Percentiles rank a stretch among this genome's conserved stretches.
These are phyloP conservation scores for Porites lobata DNA, from an alignment of 92 coral and sea anemone species.

Conservation along the genomic window DNA sequence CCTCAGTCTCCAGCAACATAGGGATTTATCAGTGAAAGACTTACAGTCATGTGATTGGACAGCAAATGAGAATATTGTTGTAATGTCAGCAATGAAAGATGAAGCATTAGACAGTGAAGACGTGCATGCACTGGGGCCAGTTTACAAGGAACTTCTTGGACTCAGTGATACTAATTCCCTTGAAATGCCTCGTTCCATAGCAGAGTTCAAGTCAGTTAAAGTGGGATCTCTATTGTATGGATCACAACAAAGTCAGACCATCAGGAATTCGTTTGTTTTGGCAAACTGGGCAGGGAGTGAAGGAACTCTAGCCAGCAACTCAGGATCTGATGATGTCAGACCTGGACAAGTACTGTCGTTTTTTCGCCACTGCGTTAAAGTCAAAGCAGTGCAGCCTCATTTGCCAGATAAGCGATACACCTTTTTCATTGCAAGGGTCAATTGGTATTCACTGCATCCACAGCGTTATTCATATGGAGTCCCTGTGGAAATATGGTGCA, in stretches of 20 bases:
- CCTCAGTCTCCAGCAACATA: constrained; percentile 20
- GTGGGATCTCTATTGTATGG: background rate
- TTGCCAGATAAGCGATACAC: background rate
- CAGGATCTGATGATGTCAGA: no score
- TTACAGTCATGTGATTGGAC: constrained; percentile 44
- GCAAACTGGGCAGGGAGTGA: background rate
- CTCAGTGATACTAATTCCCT: no score
- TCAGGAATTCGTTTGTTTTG: background rate
- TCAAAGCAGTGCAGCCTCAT: background rate
- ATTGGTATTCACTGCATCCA: background rate
- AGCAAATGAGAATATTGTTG: background rate
- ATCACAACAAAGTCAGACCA: constrained; percentile 1
- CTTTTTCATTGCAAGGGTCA: background rate
- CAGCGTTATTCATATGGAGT: background rate
- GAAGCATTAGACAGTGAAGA: constrained; percentile 56
- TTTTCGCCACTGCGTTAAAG: no score
- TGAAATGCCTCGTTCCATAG: no score
- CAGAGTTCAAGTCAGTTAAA: background rate
- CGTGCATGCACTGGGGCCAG: constrained; percentile 37
- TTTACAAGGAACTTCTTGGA: no score
- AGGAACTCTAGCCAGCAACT: background rate
- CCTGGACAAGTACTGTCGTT: no score
- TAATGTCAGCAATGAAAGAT: constrained; percentile 52
- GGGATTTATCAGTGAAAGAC: constrained; percentile 6
- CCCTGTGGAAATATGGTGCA: background rate